A percentile compares a stretch with the other conserved stretches of the same genome.
Evolutionary conservation across 1,140 invertebrate genomes (phyloP).

Genomic region (Drosophila oshimai): DNA sequence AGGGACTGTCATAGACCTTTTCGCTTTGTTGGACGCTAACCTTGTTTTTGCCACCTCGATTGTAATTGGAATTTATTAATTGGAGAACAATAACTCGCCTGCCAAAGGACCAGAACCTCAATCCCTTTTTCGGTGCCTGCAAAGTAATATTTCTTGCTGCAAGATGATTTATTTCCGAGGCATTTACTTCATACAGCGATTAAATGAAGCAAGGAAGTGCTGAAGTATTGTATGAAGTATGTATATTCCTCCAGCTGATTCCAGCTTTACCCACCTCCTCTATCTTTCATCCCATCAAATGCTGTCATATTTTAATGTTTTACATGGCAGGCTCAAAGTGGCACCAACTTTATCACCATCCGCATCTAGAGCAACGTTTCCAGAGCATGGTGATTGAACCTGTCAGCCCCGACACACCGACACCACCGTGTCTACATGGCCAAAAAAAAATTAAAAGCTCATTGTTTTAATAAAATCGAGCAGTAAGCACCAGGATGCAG

Average conservation of each 20-base stretch:
- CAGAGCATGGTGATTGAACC: conserved; percentile 45
- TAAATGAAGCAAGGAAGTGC: conserved; percentile 58
- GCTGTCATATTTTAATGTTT: conserved; percentile 77
- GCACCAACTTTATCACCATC: conserved; percentile 24
- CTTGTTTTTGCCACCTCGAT: conserved; percentile 59
- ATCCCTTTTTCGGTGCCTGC: conserved; percentile 27
- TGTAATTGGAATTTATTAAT: conserved; percentile 82
- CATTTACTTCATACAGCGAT: conserved; percentile 53
- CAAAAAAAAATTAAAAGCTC: conserved; percentile 62
- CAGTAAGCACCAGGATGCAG: not conserved
- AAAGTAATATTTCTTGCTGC: conserved; percentile 46
- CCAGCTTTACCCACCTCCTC: not conserved
- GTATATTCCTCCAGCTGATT: conserved; percentile 49
- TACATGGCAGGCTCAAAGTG: conserved; percentile 68
- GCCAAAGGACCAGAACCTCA: conserved; percentile 35
- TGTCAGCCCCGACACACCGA: conserved; percentile 25
- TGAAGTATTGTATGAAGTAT: no score
- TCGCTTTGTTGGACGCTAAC: conserved; percentile 43
- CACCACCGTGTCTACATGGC: conserved; percentile 47
- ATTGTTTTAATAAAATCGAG: conserved; percentile 60
- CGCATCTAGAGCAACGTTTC: conserved; percentile 5
- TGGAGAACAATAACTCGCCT: conserved; percentile 81
- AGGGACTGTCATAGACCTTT: not conserved
- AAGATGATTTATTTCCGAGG: conserved; percentile 59
- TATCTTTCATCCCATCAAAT: conserved; percentile 50